Evolutionary conservation across 1,140 invertebrate species (phyloP).

Genomic region (Anastatus disparis): DNA sequence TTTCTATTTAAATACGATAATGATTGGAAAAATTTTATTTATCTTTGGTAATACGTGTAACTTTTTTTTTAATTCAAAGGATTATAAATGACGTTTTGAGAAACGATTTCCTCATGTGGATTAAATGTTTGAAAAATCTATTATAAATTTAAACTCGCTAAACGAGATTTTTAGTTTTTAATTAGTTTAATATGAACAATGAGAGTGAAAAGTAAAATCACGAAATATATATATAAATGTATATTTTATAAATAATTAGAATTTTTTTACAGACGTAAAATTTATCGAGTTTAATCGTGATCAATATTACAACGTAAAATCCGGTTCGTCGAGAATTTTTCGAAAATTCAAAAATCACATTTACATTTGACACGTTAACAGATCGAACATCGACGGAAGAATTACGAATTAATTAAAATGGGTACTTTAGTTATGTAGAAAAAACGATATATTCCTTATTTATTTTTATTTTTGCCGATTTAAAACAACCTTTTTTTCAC

Average conservation of each 20-base stretch:
- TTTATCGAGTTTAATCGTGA: too few species aligned
- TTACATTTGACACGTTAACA: slow-evolving; percentile 24
- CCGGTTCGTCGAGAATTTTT: slow-evolving; percentile 24
- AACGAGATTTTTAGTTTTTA: slow-evolving; percentile 5
- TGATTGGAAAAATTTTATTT: slow-evolving; percentile 30
- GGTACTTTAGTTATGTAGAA: slow-evolving; percentile 17
- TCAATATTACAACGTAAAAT: too few species aligned
- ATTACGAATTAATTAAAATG: slow-evolving; percentile 28
- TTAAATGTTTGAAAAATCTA: slow-evolving; percentile 31
- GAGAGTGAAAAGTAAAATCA: slow-evolving; percentile 12
- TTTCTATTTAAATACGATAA: slow-evolving; percentile 29
- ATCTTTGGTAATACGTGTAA: slow-evolving; percentile 12
- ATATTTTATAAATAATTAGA: background rate
- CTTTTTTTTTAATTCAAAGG: slow-evolving; percentile 7
- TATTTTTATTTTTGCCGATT: background rate
- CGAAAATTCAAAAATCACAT: slow-evolving; percentile 22
- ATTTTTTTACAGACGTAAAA: background rate
- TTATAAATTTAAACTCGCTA: slow-evolving; percentile 4
- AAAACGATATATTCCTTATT: slow-evolving; percentile 9
- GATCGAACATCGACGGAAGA: slow-evolving; percentile 23
- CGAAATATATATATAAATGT: background rate
- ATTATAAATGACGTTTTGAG: slow-evolving; percentile 15
- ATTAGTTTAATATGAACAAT: too few species aligned
- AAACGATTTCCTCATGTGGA: slow-evolving; percentile 23
- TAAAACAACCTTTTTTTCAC: background rate